These are phyloP conservation scores for Orthonevra nobilis DNA, from an alignment of 2,888 invertebrate genomes.

Conservation along the genomic window DNA sequence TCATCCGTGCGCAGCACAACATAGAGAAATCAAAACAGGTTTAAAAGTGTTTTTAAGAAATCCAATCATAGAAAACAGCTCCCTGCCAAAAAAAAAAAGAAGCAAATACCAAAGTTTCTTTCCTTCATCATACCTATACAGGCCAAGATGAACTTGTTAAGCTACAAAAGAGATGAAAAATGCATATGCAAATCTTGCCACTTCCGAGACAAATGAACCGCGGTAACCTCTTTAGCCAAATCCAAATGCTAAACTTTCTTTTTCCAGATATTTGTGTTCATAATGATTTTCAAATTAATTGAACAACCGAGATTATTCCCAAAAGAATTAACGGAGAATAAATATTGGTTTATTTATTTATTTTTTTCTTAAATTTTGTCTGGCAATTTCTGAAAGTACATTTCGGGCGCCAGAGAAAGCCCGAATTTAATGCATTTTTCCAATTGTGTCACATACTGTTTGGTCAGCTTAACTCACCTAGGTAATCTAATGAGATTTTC, in stretches of 20 bases:
- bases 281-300: too few species aligned
- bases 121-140: not conserved
- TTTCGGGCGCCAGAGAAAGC: constrained; percentile 14
- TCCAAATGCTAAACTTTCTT: constrained; percentile 62
- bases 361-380: not conserved
- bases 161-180: constrained; percentile 30
- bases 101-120: constrained; percentile 2
- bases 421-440: constrained; percentile 12
- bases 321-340: too few species aligned
- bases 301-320: too few species aligned
- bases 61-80: too few species aligned
- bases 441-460: constrained; percentile 39
- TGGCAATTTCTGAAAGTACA: not conserved
- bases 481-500: constrained; percentile 22
- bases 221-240: constrained; percentile 41
- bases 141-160: not conserved
- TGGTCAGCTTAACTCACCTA: constrained; percentile 40
- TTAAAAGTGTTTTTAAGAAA: too few species aligned
- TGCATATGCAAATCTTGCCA: constrained; percentile 38
- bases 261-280: too few species aligned
- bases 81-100: not conserved
- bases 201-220: constrained; percentile 22
- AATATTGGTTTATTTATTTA: too few species aligned
- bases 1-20: not conserved
- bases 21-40: constrained; percentile 40